Conservation (phyloP, 2,888 invertebrate species). For the Cheilosia pagana region DNA sequence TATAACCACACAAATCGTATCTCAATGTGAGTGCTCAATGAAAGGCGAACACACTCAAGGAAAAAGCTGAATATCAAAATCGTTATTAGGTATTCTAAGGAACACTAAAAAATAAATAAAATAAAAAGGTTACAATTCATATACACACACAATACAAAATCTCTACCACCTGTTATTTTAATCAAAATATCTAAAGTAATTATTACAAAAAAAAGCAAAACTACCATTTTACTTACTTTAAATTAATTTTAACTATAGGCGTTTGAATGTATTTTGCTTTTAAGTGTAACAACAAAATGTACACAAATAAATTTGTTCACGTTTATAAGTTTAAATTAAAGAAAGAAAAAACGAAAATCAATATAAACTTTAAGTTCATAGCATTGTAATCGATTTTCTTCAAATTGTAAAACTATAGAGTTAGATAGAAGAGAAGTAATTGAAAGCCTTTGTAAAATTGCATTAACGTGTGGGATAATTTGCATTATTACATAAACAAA, state of each 20-base stretch:
- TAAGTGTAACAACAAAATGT: neutral
- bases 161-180: constrained; percentile 34
- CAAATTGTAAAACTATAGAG: constrained; percentile 26
- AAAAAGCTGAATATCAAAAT: neutral
- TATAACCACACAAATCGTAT: neutral
- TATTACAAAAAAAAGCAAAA: neutral
- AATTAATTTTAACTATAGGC: neutral
- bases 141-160: constrained; percentile 11
- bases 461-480: constrained; percentile 41
- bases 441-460: constrained; percentile 61
- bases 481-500: constrained; percentile 57
- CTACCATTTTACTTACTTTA: neutral
- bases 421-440: constrained; percentile 57
- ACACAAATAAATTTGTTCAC: neutral
- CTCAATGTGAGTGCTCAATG: neutral
- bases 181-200: constrained; percentile 3
- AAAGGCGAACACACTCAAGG: neutral
- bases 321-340: neutral
- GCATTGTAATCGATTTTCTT: constrained; percentile 17
- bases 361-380: constrained; percentile 9
- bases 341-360: constrained; percentile 1
- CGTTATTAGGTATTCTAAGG: neutral
- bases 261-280: neutral
- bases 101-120: neutral
- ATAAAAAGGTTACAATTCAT: neutral